These are phyloP conservation scores for Drosophila macrospina DNA, from an alignment of 2,888 invertebrate genomes.

Conservation along the genomic window DNA sequence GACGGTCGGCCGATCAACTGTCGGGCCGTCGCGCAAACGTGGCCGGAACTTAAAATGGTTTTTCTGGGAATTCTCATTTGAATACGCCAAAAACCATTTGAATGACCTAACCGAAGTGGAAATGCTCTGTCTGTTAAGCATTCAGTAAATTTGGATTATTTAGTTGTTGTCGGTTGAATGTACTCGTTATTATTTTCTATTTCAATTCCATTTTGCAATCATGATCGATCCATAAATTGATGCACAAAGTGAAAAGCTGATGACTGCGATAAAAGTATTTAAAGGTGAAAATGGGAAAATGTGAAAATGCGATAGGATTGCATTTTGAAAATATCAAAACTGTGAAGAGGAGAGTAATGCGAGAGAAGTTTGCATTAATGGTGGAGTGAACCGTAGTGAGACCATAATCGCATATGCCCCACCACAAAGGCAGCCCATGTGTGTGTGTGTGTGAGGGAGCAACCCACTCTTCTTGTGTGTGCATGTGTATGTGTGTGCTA, in stretches of 20 bases:
- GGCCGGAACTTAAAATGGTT: slow-evolving; percentile 72
- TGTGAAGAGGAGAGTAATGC: background rate
- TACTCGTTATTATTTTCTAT: too few species aligned
- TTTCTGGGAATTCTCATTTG: slow-evolving; percentile 68
- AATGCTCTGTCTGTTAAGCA: slow-evolving; percentile 37
- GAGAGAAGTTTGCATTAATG: slow-evolving; percentile 14
- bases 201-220: background rate
- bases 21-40: slow-evolving; percentile 19
- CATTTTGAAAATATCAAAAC: slow-evolving; percentile 10
- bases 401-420: slow-evolving; percentile 68
- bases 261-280: background rate
- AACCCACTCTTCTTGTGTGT: background rate
- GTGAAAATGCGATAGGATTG: slow-evolving; percentile 30
- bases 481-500: slow-evolving; percentile 2
- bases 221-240: background rate
- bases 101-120: background rate
- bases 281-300: background rate
- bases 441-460: slow-evolving; percentile 32
- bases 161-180: too few species aligned
- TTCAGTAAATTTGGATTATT: background rate
- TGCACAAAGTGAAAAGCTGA: background rate
- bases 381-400: slow-evolving; percentile 38
- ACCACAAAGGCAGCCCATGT: slow-evolving; percentile 61
- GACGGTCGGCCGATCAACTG: slow-evolving; percentile 41
- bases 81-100: slow-evolving; percentile 56